These are phyloP conservation scores for Cephalotes varians DNA, from an alignment of 2,888 invertebrate species.

Conservation along the genomic window DNA sequence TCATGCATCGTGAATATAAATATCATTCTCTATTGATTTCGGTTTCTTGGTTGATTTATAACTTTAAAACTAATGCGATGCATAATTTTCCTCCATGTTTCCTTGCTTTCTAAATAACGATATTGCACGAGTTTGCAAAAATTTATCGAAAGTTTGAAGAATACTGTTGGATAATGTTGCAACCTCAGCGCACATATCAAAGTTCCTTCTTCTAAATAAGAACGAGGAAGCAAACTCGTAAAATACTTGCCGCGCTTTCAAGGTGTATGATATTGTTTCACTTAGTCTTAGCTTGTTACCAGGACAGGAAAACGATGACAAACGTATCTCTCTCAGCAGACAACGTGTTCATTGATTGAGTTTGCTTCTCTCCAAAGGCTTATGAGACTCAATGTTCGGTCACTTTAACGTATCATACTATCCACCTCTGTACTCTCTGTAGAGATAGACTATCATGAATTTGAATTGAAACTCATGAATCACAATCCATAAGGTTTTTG, in stretches of 20 bases:
- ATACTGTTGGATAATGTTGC: slow-evolving; percentile 27
- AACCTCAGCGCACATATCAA: slow-evolving; percentile 54
- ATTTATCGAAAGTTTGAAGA: slow-evolving; percentile 37
- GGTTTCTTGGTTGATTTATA: not conserved
- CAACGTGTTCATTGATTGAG: slow-evolving; percentile 39
- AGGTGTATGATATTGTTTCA: slow-evolving; percentile 32
- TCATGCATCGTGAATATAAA: not conserved
- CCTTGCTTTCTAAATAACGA: slow-evolving; percentile 21
- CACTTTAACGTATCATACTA: slow-evolving; percentile 27
- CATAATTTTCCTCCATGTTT: slow-evolving; percentile 15
- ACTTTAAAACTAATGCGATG: not conserved
- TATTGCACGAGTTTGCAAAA: slow-evolving; percentile 28
- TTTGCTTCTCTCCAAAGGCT: slow-evolving; percentile 37
- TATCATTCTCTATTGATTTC: not conserved
- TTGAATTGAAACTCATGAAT: not conserved
- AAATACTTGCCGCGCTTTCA: slow-evolving; percentile 56
- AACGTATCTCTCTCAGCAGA: slow-evolving; percentile 28
- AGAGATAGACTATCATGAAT: slow-evolving; percentile 1
- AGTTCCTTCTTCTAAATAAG: slow-evolving; percentile 55
- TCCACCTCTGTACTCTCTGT: too few species aligned
- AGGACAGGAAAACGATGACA: slow-evolving; percentile 12
- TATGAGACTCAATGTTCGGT: slow-evolving; percentile 27
- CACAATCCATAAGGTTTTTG: not conserved
- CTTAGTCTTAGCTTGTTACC: slow-evolving; percentile 48
- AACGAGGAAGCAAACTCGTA: slow-evolving; percentile 53